Base-by-base conservation (phyloP, 2,888 invertebrate species). In the Asteroscopus sphinx region DNA sequence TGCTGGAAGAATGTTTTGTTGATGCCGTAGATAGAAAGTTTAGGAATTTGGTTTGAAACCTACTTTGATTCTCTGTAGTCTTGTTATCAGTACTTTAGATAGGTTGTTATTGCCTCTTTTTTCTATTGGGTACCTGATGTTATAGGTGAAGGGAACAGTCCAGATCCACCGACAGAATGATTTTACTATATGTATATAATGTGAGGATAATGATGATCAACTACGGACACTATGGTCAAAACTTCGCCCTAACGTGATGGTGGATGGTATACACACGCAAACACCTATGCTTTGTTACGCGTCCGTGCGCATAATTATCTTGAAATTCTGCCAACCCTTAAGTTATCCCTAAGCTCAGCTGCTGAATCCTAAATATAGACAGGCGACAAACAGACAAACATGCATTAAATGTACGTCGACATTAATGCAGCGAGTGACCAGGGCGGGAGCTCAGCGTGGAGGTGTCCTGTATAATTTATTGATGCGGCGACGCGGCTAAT, bases 401-500 rank as follows among this genome's bases (percentile, higher is more conserved):
- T 60, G 59, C 78, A 79, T 83, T 77, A 80, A 79, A 81, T 79
- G 78, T 85, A 78, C 75, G 73, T 77, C 58, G 73, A 80, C 83
- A 85, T 87, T 83, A 83, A 84, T 71, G 66, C 67, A 64, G 51
- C 76, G 65, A 86, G 82, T 81, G 83, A 89, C 90, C 90, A 87
- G 87, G 88, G 79, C 80, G 79, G 85, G 87, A 87, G 83, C 63
- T 79, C 70, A 70, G 79, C 80, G 79, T 67, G 76, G 83, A 87
- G 87, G 85, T 87, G 88, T 87, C 83, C 79, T 79, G 81, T 81
- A 85, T 91, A 89, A 92, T 92, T 92, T 92, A 92, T 91, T 83
- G 88, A 81, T 81, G 81, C 82, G 86, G 89, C 90, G 90, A 91
- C 90, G 86, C 82, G 80, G 87, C 91, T 92, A 93, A 93, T 93